Percentiles rank a stretch among this genome's conserved stretches.
These are phyloP conservation scores for Sussaba pulchella DNA, from an alignment of 2,888 invertebrate genomes.

Conservation along the genomic window DNA sequence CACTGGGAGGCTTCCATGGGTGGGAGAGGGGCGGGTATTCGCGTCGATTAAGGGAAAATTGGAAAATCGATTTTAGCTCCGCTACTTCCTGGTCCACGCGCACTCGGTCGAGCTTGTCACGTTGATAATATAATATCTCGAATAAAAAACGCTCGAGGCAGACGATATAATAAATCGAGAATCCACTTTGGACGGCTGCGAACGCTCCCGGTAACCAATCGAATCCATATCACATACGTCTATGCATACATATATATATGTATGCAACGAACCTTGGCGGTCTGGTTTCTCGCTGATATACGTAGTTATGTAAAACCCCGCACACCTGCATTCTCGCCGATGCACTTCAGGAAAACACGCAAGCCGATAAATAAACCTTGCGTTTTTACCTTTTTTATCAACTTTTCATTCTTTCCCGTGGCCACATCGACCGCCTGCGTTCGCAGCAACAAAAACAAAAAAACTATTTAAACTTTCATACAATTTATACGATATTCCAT, in stretches of 20 bases:
- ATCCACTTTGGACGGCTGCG: slow-evolving; percentile 63
- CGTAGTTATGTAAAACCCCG: slow-evolving; percentile 32
- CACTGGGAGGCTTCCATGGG: not conserved
- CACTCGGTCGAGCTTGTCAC: slow-evolving; percentile 46
- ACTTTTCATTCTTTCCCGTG: not conserved
- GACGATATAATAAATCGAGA: slow-evolving; percentile 68
- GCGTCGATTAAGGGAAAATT: slow-evolving; percentile 57
- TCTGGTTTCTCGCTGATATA: slow-evolving; percentile 14
- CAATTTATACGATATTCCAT: not conserved
- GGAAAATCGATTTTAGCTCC: slow-evolving; percentile 46
- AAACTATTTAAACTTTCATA: slow-evolving; percentile 6
- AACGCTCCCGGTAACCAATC: slow-evolving; percentile 42
- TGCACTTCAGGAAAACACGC: slow-evolving; percentile 28
- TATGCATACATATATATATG: not conserved
- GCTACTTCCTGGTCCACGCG: not conserved
- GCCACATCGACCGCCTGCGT: not conserved
- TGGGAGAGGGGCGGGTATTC: not conserved
- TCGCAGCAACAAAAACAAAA: slow-evolving; percentile 23
- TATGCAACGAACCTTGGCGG: no score
- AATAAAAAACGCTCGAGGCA: slow-evolving; percentile 44
- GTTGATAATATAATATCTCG: slow-evolving; percentile 59
- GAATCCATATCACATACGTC: slow-evolving; percentile 36
- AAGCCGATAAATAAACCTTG: slow-evolving; percentile 66
- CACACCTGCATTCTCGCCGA: slow-evolving; percentile 17
- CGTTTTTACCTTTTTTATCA: slow-evolving; percentile 56